Evolutionary conservation across 2,888 invertebrate species (phyloP).

Genomic region (Entomobrya multifasciata): DNA sequence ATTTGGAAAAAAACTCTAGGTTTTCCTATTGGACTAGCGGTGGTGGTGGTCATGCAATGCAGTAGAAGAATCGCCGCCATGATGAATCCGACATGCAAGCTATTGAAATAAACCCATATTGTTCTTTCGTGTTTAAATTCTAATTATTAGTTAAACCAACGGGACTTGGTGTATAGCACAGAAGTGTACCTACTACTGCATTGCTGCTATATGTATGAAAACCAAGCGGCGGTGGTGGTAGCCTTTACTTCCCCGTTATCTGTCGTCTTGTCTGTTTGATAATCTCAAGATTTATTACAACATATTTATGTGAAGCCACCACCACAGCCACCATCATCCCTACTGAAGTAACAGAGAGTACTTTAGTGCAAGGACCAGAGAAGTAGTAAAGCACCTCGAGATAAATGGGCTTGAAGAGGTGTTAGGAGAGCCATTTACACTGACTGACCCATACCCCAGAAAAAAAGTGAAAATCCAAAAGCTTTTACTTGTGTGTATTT

Average conservation of each 20-base stretch:
- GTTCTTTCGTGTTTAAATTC: too few species aligned
- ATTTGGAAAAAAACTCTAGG: not conserved
- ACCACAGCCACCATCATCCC: not conserved
- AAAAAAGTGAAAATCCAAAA: conserved; percentile 38
- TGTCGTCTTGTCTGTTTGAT: conserved; percentile 49
- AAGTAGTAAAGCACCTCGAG: conserved; percentile 27
- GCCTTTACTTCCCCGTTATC: conserved; percentile 23
- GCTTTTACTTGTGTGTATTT: conserved; percentile 7
- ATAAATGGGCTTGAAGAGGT: conserved; percentile 76
- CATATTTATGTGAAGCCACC: conserved; percentile 51
- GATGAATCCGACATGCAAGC: too few species aligned
- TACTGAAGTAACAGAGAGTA: conserved; percentile 36
- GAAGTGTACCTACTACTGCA: too few species aligned
- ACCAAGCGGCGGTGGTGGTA: too few species aligned
- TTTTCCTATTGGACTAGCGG: too few species aligned
- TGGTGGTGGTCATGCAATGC: conserved; percentile 9
- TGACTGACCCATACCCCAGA: conserved; percentile 69
- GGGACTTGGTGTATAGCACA: too few species aligned
- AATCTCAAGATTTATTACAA: conserved; percentile 62
- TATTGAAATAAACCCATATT: too few species aligned
- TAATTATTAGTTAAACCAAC: too few species aligned
- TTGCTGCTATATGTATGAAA: too few species aligned
- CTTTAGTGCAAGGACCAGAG: conserved; percentile 38
- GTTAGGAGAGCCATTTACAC: conserved; percentile 79
- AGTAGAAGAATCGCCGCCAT: too few species aligned